Percentiles rank a stretch among this genome's conserved stretches.
Conservation (phyloP, 2,888 invertebrate genomes). For the Leptothorax acervorum region DNA sequence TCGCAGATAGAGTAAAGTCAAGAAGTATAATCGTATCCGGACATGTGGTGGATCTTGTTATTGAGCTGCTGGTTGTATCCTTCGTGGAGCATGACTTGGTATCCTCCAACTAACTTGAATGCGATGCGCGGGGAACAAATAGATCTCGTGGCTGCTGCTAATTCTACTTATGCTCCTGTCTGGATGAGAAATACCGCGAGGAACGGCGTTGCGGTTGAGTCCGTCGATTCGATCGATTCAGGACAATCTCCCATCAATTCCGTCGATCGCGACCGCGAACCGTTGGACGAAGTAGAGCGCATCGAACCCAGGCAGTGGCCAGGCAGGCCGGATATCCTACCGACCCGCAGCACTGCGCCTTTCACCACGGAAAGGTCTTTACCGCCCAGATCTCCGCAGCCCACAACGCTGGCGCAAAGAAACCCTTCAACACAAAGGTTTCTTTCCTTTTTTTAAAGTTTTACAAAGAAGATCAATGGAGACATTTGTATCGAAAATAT, state of each 20-base stretch:
- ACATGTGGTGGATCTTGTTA: conserved; percentile 52
- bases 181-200: conserved; percentile 51
- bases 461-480: not conserved
- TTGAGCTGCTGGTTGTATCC: conserved; percentile 32
- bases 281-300: conserved; percentile 79
- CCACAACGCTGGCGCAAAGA: conserved; percentile 74
- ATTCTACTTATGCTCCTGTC: conserved; percentile 52
- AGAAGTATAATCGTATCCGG: not conserved
- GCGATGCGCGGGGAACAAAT: conserved; percentile 70
- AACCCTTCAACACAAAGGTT: conserved; percentile 77
- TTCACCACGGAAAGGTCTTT: conserved; percentile 68
- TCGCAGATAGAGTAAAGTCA: conserved; percentile 1
- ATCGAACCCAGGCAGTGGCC: conserved; percentile 79
- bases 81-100: conserved; percentile 52
- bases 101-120: conserved; percentile 41
- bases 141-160: conserved; percentile 58
- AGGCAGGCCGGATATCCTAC: conserved; percentile 66
- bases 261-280: conserved; percentile 73
- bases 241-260: conserved; percentile 60
- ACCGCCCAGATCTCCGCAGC: conserved; percentile 67
- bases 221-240: conserved; percentile 44
- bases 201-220: conserved; percentile 44
- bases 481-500: not conserved
- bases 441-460: not conserved
- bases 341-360: conserved; percentile 64